phyloP scores from a whole-genome alignment of 37 sponge, comb jelly and placozoan genomes.

The Agelas oroides region DNA sequence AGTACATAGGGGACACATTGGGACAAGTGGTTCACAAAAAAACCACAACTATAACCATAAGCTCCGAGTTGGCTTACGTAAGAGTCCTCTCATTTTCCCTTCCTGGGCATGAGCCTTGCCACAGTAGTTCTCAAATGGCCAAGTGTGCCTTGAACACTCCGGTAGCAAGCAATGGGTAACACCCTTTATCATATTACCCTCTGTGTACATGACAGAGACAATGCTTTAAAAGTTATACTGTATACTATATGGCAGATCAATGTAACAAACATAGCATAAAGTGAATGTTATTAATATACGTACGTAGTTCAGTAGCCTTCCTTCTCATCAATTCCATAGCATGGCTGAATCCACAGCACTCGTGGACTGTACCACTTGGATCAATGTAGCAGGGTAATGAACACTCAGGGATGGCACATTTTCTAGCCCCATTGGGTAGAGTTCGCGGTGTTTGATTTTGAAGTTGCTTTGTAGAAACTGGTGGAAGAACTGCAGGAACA shows the following conservation, averaged over 20 bases:
- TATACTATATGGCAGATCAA: background rate
- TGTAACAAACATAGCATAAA: no score
- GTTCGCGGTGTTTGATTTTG: no score
- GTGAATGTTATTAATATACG: background rate
- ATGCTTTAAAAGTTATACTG: background rate
- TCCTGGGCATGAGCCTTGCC: slow-evolving; percentile 69
- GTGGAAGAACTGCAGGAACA: no score
- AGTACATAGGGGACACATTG: no score
- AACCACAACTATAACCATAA: background rate
- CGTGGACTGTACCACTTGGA: slow-evolving; percentile 42
- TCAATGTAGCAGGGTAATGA: slow-evolving; percentile 48
- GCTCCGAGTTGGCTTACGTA: slow-evolving; percentile 29
- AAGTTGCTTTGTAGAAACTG: no score
- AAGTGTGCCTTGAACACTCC: slow-evolving; percentile 54
- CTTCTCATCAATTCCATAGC: slow-evolving; percentile 85
- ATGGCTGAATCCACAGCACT: slow-evolving; percentile 72
- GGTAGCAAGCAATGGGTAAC: slow-evolving; percentile 84
- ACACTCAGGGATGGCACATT: slow-evolving; percentile 75
- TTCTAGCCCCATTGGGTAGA: background rate
- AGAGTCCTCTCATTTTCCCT: slow-evolving; percentile 46
- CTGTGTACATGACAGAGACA: background rate
- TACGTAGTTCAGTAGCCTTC: slow-evolving; percentile 33
- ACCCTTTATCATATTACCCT: slow-evolving; percentile 51
- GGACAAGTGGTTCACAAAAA: background rate
- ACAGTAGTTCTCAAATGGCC: slow-evolving; percentile 89